phyloP scores from a whole-genome alignment of 2,113 vertebrate species.

The Ploceus nigricollis region DNA sequence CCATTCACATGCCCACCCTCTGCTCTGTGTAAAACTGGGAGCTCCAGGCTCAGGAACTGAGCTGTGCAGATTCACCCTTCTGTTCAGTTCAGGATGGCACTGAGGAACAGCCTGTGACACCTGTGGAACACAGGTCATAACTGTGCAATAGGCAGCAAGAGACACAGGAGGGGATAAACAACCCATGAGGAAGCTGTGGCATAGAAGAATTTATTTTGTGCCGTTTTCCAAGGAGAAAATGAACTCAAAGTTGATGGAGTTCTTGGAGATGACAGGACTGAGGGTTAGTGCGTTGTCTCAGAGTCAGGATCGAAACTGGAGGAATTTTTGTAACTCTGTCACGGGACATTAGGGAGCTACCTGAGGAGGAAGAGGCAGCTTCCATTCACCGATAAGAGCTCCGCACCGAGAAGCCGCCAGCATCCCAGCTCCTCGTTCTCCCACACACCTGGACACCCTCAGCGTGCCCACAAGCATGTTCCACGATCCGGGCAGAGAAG shows the following conservation, averaged over 20 bases:
- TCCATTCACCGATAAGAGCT: rapidly evolving
- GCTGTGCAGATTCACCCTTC: neutral
- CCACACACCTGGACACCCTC: neutral
- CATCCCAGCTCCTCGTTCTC: neutral
- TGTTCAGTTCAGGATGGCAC: neutral
- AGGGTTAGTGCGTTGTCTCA: neutral
- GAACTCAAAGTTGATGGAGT: rapidly evolving
- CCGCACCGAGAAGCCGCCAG: neutral
- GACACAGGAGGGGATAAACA: rapidly evolving
- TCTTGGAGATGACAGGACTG: neutral
- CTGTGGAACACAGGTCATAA: neutral
- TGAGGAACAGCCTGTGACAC: rapidly evolving
- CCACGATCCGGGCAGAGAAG: neutral
- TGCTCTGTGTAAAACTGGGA: neutral
- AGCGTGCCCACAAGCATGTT: rapidly evolving
- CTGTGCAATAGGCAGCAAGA: rapidly evolving
- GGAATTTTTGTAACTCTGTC: rapidly evolving
- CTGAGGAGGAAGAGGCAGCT: too few species aligned
- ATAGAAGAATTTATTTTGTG: rapidly evolving
- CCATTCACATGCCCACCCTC: rapidly evolving
- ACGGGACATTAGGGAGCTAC: rapidly evolving
- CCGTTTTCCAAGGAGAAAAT: rapidly evolving
- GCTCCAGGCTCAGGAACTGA: neutral
- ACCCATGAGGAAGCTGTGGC: rapidly evolving
- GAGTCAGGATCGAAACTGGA: neutral